Evolutionary conservation across 1,140 invertebrate genomes (phyloP), one percentile per base, ranked within the genome.

Genomic region (Drosophila repletoides): DNA sequence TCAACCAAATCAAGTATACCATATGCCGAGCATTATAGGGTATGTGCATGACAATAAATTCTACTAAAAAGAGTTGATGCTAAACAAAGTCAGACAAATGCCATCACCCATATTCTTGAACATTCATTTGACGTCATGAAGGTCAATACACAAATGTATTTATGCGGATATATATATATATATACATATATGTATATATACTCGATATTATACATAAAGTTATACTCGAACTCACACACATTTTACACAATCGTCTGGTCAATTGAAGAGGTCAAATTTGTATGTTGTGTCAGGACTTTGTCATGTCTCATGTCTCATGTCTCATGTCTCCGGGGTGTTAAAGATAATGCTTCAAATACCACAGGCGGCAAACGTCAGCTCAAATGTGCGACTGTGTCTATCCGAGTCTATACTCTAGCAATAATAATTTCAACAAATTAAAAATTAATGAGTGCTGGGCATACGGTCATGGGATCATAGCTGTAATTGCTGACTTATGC

Each of bases 371-470:
- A 28, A 67, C 24, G 12, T 60, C 56, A 41, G 28, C 24, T 26
- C 31, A 31, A 46, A 40, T 56, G 29, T 26, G 33, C 28, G 10
- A 33, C 29, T 49, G 49, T 36, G 55, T 41, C 38, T 21, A 9
- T 61, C 7, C 38, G 10, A 19, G 49, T 40, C 43, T 43, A 53
- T 46, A 63, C 43, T 21, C 56, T 29, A 49, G 58, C 75, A 75
- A 84, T 84, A 73, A 84, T 79, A 74, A 84, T 84, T 84, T 84
- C 53, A 74, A 71, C 80, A 84, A 86, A 84, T 84, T 83, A 83
- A 72, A 84, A 79, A 71, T 83, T 72, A 84, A 84, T 84, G 74
- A 67, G 61, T 65, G 53, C 71, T 79, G 80, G 80, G 79, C 80
- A 84, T 83, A 73, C 70, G 79, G 73, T 83, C 79, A 77, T 74